A percentile compares a stretch with the other conserved stretches of the same genome.
Evolutionary conservation across 1,140 invertebrate genomes (phyloP).

Genomic region (Ceratoteleas bidentatus): DNA sequence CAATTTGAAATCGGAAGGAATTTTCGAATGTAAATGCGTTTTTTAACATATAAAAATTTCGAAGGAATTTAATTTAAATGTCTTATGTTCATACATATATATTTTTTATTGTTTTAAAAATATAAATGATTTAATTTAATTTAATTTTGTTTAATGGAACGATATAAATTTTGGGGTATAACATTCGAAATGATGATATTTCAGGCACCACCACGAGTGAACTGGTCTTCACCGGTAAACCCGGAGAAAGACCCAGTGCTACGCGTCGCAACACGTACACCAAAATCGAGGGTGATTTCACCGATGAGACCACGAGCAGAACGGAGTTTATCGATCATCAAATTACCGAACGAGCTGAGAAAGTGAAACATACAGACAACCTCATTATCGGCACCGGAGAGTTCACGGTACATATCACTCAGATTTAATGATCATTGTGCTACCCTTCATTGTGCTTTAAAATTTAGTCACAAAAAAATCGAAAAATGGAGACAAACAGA

Average conservation of each 20-base stretch:
- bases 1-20: slow-evolving; percentile 83
- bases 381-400: slow-evolving; percentile 84
- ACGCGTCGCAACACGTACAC: slow-evolving; percentile 91
- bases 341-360: slow-evolving; percentile 82
- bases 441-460: background rate
- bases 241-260: slow-evolving; percentile 84
- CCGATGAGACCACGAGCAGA: slow-evolving; percentile 84
- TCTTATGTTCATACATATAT: too few species aligned
- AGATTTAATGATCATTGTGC: background rate
- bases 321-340: slow-evolving; percentile 85
- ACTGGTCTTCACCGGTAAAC: slow-evolving; percentile 85
- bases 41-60: slow-evolving; percentile 2
- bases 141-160: too few species aligned
- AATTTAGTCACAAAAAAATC: background rate
- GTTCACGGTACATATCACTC: slow-evolving; percentile 67
- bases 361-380: slow-evolving; percentile 84
- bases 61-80: too few species aligned
- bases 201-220: slow-evolving; percentile 86
- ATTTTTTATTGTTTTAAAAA: too few species aligned
- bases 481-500: too few species aligned
- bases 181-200: too few species aligned
- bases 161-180: too few species aligned
- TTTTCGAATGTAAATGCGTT: slow-evolving; percentile 80
- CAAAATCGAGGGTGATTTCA: slow-evolving; percentile 88
- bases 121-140: too few species aligned